Conservation (phyloP, 2,888 invertebrate species). For the Apamea sordens region DNA sequence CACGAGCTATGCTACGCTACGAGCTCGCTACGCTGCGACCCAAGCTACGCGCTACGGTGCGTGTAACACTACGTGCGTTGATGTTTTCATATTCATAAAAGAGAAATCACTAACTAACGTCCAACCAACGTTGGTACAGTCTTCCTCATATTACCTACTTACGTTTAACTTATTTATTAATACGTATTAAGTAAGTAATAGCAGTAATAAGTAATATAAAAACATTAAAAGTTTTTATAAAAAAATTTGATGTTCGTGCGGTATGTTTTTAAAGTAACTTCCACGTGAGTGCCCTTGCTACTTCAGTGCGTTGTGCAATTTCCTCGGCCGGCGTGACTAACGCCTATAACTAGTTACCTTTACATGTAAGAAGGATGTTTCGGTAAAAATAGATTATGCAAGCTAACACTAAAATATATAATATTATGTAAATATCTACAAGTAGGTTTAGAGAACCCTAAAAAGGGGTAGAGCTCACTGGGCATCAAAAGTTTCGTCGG, state of each 20-base stretch:
- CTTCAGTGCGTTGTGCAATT: constrained; percentile 34
- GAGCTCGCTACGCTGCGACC: background rate
- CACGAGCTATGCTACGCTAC: background rate
- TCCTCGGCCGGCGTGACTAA: constrained; percentile 33
- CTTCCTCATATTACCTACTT: background rate
- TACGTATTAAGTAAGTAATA: constrained; percentile 10
- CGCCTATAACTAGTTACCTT: background rate
- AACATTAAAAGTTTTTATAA: background rate
- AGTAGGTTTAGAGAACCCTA: too few relatives aligned
- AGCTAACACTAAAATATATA: background rate
- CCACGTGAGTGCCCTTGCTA: constrained; percentile 47
- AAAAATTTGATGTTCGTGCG: background rate
- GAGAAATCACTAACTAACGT: background rate
- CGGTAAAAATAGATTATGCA: background rate
- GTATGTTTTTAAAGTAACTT: constrained; percentile 31
- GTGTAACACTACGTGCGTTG: background rate
- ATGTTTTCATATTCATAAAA: background rate
- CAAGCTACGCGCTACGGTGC: background rate
- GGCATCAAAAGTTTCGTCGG: background rate
- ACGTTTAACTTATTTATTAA: background rate
- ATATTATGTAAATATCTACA: too few relatives aligned
- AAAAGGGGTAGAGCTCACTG: background rate
- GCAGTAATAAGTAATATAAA: background rate
- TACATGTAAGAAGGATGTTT: background rate
- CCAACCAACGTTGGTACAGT: background rate